Conservation (phyloP, 1,140 invertebrate species). For the Latrodectus geometricus region DNA sequence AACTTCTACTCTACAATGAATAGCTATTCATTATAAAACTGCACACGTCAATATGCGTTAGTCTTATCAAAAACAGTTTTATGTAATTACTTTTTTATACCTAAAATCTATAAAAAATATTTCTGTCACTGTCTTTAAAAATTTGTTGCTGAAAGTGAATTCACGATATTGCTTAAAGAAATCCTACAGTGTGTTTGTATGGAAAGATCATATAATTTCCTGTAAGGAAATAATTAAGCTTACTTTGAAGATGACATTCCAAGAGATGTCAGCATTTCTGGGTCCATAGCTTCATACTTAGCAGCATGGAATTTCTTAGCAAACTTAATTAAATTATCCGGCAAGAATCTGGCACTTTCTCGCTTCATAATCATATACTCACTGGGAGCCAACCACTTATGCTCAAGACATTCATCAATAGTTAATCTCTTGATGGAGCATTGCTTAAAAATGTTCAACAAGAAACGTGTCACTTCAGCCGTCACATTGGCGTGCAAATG, state of each 20-base stretch:
- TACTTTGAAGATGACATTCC: constrained; percentile 58
- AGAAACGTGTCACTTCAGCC: constrained; percentile 92
- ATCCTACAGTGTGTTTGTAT: too few relatives aligned
- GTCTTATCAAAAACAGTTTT: too few relatives aligned
- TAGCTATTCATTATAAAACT: too few relatives aligned
- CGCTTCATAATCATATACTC: constrained; percentile 94
- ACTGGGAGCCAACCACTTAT: constrained; percentile 91
- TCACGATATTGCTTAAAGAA: too few relatives aligned
- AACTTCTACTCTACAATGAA: too few relatives aligned
- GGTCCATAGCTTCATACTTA: constrained; percentile 59
- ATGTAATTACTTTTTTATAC: too few relatives aligned
- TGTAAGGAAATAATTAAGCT: neutral
- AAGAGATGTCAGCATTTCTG: constrained; percentile 36
- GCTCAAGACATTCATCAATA: constrained; percentile 93
- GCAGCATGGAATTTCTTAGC: constrained; percentile 63
- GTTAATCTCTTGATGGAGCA: constrained; percentile 91
- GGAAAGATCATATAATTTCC: neutral
- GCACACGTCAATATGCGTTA: too few relatives aligned
- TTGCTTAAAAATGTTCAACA: constrained; percentile 95
- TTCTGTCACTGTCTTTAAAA: too few relatives aligned
- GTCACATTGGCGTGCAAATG: constrained; percentile 94
- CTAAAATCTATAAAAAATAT: too few relatives aligned
- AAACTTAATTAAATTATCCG: constrained; percentile 75
- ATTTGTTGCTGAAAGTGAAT: too few relatives aligned
- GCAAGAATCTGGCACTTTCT: constrained; percentile 86